Evolutionary conservation across 1,140 invertebrate genomes (phyloP).

Genomic region (Aphis gossypii): DNA sequence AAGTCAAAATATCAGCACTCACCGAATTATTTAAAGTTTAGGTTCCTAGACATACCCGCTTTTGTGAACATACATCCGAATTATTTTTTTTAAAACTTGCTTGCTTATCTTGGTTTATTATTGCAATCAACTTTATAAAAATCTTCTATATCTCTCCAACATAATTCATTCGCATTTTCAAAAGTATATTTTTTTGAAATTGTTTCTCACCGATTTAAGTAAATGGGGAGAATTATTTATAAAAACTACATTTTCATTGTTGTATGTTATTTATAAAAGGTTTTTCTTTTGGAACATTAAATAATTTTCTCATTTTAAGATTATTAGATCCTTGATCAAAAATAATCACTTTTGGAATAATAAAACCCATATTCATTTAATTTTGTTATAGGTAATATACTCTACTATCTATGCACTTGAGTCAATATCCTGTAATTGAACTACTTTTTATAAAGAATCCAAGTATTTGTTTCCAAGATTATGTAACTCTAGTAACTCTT

Average conservation of each 20-base stretch:
- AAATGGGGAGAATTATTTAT: no score
- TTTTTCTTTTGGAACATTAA: neutral
- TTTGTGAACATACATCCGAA: no score
- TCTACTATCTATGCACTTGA: neutral
- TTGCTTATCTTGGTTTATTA: no score
- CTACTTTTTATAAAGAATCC: neutral
- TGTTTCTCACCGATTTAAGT: no score
- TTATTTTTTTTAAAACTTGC: no score
- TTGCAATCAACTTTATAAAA: no score
- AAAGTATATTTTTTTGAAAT: no score
- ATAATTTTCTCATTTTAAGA: neutral
- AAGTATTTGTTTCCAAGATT: neutral
- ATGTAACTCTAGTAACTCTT: neutral
- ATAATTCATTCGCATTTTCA: neutral
- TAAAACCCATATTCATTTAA: neutral
- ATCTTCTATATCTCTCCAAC: neutral
- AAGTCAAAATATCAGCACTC: no score
- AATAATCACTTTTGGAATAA: neutral
- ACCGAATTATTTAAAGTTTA: no score
- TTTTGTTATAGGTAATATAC: neutral
- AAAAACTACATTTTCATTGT: no score
- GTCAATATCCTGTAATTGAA: neutral
- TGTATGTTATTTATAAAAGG: neutral
- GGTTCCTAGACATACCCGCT: no score
- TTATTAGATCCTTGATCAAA: neutral